phyloP scores from a whole-genome alignment of 2,113 vertebrate species.

The Hypanus sabinus region DNA sequence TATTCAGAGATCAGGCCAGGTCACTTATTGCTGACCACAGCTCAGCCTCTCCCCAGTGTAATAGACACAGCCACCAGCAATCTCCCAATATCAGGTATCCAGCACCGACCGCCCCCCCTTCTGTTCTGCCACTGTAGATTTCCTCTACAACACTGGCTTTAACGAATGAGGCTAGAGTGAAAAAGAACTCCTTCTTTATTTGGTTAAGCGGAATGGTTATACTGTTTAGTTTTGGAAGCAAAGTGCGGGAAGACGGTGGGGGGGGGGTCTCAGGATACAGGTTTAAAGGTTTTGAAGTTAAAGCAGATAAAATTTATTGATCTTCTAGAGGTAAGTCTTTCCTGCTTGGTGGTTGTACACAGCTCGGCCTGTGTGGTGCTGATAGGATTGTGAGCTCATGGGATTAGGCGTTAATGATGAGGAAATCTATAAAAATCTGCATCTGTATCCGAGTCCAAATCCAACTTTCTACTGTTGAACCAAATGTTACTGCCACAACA shows the following conservation, averaged over 20 bases:
- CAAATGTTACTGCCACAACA: not conserved
- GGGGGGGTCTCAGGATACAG: not conserved
- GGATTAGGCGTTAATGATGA: conserved; percentile 25
- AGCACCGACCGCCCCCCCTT: not conserved
- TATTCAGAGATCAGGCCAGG: conserved; percentile 27
- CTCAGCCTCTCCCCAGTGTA: conserved; percentile 11
- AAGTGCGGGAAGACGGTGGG: not conserved
- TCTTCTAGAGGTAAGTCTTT: conserved; percentile 16
- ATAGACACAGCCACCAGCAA: conserved; percentile 19
- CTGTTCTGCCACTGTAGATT: not conserved
- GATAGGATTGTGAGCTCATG: conserved; percentile 33
- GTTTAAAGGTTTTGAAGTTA: conserved; percentile 34
- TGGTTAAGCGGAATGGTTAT: not conserved
- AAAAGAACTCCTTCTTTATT: not conserved
- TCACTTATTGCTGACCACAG: conserved; percentile 32
- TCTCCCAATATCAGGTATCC: conserved; percentile 26
- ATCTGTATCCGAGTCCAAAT: conserved; percentile 10
- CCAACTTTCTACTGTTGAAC: conserved; percentile 24
- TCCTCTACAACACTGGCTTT: not conserved
- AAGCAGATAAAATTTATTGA: conserved; percentile 36
- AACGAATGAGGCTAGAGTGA: not conserved
- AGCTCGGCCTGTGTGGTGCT: conserved; percentile 26
- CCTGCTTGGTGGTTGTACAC: conserved; percentile 17
- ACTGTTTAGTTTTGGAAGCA: not conserved
- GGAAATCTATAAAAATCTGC: conserved; percentile 26